Evolutionary conservation across 2,797 vertebrate genomes (phyloP).

Genomic region (Aratinga solstitialis): DNA sequence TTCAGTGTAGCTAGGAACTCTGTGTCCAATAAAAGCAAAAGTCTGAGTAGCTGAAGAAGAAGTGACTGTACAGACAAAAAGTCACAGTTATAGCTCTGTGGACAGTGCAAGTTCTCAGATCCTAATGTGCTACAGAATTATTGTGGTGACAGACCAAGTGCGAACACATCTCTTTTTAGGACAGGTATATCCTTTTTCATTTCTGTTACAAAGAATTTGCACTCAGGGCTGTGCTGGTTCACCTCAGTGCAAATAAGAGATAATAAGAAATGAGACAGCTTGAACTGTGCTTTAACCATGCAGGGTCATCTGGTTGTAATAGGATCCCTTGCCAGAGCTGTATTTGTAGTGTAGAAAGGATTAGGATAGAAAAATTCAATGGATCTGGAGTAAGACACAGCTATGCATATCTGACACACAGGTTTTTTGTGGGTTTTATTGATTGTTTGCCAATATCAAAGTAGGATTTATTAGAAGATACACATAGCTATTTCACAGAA

Average conservation of each 20-base stretch:
- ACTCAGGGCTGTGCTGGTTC: background rate
- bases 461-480: conserved; percentile 39
- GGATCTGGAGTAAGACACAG: background rate
- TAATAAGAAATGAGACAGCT: background rate
- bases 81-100: background rate
- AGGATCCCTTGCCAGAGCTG: background rate
- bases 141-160: background rate
- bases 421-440: conserved; percentile 12
- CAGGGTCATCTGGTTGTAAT: background rate
- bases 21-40: background rate
- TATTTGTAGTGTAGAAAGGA: background rate
- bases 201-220: background rate
- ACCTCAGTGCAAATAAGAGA: background rate
- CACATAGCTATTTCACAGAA: conserved; percentile 30
- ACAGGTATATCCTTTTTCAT: background rate
- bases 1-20: background rate
- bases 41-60: background rate
- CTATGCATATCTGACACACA: conserved; percentile 33
- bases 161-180: background rate
- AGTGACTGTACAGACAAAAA: background rate
- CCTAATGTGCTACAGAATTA: background rate
- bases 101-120: background rate
- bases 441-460: conserved; percentile 50
- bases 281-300: background rate
- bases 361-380: background rate